Base-by-base conservation (phyloP, 2,888 invertebrate species). In the Gibbula magus region DNA sequence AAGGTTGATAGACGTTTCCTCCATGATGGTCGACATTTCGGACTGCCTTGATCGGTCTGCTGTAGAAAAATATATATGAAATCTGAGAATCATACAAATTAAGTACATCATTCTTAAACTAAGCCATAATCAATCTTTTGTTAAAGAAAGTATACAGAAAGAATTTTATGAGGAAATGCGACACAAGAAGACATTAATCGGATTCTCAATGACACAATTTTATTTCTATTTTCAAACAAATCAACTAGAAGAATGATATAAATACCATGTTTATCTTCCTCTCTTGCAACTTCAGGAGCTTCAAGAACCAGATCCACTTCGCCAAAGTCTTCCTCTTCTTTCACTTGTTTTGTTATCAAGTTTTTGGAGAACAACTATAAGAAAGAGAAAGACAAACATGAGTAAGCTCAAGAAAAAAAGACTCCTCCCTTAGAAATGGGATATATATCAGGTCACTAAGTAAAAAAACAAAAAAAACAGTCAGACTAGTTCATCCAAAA, bases 291-390 rank as follows among this genome's bases (percentile, higher is more conserved):
- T 80, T 91, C 91, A 54, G 90, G 86, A 7, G 88, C 85, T 54
- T 89, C 89, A 35, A 89, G 83, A 35, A 88, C 89, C 18, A 89
- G 75, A 22, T 83, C 81, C 20, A 89, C 89, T 32, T 86, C 88
- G 77, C 88, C 88, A 7, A 85, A 88, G 22, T 84, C 86, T 75
- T 87, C 82, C 67, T 88, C 88, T 74, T 89, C 87, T 77, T 86
- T 83, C 70, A 88, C 81, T 52, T 88, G 83, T 78, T 86, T 86
- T 22, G 92, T 92, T 10, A 88, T 83, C 79, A 92, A 84, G 82
- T 92, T 92, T 77, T 88, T 85, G 25, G 85, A 86, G 83, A 91
- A 92, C 73, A 90, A 82, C 91, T 91, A 84, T 3, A 86, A 83
- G 66, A 80, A 35, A 7, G 3, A 35, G 3, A 35, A 45, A 45